These are phyloP conservation scores for Perithous albicinctus DNA, from an alignment of 2,888 invertebrate genomes.

Conservation along the genomic window DNA sequence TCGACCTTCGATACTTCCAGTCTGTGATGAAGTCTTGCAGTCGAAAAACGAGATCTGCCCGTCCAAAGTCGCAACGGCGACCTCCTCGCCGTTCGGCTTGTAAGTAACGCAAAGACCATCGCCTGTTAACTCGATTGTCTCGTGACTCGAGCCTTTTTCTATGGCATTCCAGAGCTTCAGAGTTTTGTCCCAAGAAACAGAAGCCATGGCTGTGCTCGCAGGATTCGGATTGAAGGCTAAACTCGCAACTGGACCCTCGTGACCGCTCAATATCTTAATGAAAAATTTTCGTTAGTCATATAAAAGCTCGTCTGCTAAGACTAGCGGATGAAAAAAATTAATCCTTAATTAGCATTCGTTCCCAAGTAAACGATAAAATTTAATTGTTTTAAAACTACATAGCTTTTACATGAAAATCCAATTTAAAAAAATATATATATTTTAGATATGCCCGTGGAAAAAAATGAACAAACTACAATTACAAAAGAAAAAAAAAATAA, in stretches of 20 bases:
- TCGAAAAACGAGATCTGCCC: conserved; percentile 94
- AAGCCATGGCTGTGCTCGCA: conserved; percentile 91
- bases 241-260: conserved; percentile 95
- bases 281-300: not conserved
- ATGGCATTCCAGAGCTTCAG: conserved; percentile 96
- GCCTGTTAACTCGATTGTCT: conserved; percentile 91
- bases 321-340: no score
- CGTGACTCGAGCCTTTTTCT: conserved; percentile 92
- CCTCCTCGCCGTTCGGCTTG: conserved; percentile 95
- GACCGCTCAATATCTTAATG: conserved; percentile 92
- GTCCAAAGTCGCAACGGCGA: conserved; percentile 96
- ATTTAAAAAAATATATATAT: no score
- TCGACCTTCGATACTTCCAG: conserved; percentile 93
- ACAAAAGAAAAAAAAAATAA: no score
- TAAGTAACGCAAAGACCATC: conserved; percentile 95
- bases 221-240: conserved; percentile 92
- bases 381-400: no score
- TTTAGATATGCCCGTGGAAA: no score
- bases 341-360: no score
- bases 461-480: no score
- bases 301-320: not conserved
- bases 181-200: conserved; percentile 98
- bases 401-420: no score
- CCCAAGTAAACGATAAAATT: no score
- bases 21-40: conserved; percentile 89